Conservation (phyloP, 2,113 vertebrate species). For the Salvelinus namaycush region DNA sequence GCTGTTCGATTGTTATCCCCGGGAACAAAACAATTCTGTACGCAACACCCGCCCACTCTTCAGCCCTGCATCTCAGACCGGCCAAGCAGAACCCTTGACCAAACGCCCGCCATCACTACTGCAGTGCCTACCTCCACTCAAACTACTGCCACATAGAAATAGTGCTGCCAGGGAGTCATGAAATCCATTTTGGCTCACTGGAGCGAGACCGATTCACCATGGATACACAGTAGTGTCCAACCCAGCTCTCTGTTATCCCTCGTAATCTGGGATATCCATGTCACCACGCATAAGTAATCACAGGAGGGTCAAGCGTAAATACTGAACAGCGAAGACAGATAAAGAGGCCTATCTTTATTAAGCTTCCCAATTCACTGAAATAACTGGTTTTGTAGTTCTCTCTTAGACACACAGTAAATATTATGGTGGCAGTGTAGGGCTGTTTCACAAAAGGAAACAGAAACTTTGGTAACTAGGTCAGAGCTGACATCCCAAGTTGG, state of each 20-base stretch:
- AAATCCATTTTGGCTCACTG: constrained; percentile 14
- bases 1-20: constrained; percentile 31
- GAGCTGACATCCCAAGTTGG: not conserved
- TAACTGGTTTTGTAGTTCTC: too few species aligned
- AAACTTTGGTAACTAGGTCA: not conserved
- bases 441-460: too few species aligned
- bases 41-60: constrained; percentile 14
- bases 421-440: too few species aligned
- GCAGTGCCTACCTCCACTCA: not conserved
- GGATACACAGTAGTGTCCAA: not conserved
- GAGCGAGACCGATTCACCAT: constrained; percentile 29
- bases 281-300: constrained; percentile 15
- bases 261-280: constrained; percentile 26
- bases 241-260: constrained; percentile 9
- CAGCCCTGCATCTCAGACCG: constrained; percentile 37
- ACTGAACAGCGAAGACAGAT: constrained; percentile 11
- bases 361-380: too few species aligned
- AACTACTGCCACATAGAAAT: constrained; percentile 8
- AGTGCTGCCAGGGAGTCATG: constrained; percentile 13
- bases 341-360: not conserved
- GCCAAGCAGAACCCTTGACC: constrained; percentile 27
- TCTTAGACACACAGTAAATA: too few species aligned
- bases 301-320: constrained; percentile 19
- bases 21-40: constrained; percentile 22
- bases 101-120: not conserved